These are phyloP conservation scores for Nomada goodeniana DNA, from an alignment of 2,888 invertebrate species.

Conservation along the genomic window DNA sequence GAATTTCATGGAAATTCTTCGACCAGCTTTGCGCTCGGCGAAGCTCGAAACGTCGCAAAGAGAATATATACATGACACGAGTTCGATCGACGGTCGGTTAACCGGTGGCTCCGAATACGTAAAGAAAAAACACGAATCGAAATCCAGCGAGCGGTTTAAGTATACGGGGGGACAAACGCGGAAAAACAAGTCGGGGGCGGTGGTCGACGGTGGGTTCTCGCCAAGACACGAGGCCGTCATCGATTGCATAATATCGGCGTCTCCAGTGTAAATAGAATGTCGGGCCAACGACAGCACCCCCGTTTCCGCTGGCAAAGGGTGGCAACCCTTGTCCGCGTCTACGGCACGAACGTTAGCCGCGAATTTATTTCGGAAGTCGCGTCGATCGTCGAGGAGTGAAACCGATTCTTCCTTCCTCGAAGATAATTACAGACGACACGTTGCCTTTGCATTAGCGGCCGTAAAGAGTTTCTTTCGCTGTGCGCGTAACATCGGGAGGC, in stretches of 20 bases:
- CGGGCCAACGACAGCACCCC: constrained; percentile 58
- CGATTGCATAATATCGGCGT: constrained; percentile 80
- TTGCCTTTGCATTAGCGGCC: neutral
- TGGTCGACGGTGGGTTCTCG: constrained; percentile 8
- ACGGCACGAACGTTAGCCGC: constrained; percentile 71
- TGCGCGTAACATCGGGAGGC: neutral
- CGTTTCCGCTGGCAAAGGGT: constrained; percentile 28
- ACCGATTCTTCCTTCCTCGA: constrained; percentile 60
- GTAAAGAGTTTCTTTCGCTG: constrained; percentile 5
- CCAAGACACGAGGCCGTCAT: constrained; percentile 61
- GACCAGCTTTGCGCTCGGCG: too few species aligned
- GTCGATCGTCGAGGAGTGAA: constrained; percentile 41
- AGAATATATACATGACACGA: neutral
- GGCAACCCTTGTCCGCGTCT: constrained; percentile 47
- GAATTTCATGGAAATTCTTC: too few species aligned
- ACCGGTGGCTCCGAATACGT: constrained; percentile 11
- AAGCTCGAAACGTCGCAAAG: neutral
- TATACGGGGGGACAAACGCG: constrained; percentile 26
- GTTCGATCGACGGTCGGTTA: constrained; percentile 20
- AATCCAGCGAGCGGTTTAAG: constrained; percentile 24
- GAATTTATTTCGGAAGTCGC: constrained; percentile 72
- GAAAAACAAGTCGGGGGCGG: constrained; percentile 21
- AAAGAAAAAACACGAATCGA: constrained; percentile 30
- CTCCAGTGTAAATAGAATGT: constrained; percentile 79
- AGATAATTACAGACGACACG: constrained; percentile 21